Evolutionary conservation across 1,140 invertebrate genomes (phyloP).

Genomic region (Neuroterus valhalla): DNA sequence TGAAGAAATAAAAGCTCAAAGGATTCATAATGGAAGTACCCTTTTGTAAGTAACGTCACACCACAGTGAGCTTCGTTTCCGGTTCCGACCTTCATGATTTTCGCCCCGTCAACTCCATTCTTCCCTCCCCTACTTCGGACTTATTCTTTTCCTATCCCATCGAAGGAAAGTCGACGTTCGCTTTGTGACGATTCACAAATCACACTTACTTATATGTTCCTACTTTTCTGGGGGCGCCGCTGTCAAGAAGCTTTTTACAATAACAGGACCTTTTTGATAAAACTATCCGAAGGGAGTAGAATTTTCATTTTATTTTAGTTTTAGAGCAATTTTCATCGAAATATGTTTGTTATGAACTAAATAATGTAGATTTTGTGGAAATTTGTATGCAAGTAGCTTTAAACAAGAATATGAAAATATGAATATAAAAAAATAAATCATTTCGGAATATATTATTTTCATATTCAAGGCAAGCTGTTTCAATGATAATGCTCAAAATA

Average conservation of each 20-base stretch:
- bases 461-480: no score
- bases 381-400: no score
- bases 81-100: constrained; percentile 63
- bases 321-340: no score
- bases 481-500: no score
- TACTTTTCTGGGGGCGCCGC: background rate
- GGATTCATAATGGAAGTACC: constrained; percentile 13
- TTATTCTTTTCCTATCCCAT: constrained; percentile 18
- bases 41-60: constrained; percentile 42
- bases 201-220: background rate
- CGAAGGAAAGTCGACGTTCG: constrained; percentile 23
- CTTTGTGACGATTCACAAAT: constrained; percentile 30
- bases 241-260: background rate
- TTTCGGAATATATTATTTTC: no score
- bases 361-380: no score
- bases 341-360: no score
- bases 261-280: background rate
- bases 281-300: background rate
- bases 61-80: constrained; percentile 60
- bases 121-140: constrained; percentile 41
- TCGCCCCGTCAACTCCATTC: constrained; percentile 66
- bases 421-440: no score
- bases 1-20: background rate
- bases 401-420: no score
- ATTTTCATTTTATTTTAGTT: no score